phyloP scores from a whole-genome alignment of 2,797 vertebrate genomes.

The Taenioides sp. region DNA sequence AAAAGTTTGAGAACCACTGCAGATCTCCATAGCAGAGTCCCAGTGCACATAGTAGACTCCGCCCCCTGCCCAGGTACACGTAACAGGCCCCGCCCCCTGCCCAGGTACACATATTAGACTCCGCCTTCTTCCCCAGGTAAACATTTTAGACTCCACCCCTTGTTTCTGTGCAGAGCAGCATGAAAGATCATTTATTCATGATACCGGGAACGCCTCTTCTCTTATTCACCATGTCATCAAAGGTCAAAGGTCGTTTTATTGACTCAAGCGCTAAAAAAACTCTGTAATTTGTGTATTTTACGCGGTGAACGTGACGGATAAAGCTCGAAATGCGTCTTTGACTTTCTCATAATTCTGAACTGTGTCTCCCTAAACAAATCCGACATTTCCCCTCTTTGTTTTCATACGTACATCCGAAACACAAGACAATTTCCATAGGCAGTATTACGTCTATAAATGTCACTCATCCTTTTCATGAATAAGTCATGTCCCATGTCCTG shows the following conservation, averaged over 20 bases:
- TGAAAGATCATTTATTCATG: constrained; percentile 54
- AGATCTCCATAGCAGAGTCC: not conserved
- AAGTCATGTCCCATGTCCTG: constrained; percentile 10
- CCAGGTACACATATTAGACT: not conserved
- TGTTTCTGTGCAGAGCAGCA: constrained; percentile 19
- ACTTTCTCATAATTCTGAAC: no score
- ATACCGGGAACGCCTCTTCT: constrained; percentile 40
- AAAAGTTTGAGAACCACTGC: no score
- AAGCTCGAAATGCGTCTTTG: no score
- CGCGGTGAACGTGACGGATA: no score
- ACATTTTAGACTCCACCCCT: not conserved
- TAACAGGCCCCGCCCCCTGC: not conserved
- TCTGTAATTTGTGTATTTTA: no score
- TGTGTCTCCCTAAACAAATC: no score
- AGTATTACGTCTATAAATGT: constrained; percentile 1
- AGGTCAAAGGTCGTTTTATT: constrained; percentile 31
- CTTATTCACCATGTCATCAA: constrained; percentile 25
- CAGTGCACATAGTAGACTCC: not conserved
- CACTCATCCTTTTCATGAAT: constrained; percentile 31
- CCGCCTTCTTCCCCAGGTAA: not conserved
- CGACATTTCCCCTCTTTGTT: no score
- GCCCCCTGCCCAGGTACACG: not conserved
- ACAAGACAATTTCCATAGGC: not conserved
- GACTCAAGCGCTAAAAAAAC: not conserved
- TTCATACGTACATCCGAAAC: not conserved